Evolutionary conservation across 1,140 invertebrate genomes (phyloP).

Genomic region (Mamestra configurata): DNA sequence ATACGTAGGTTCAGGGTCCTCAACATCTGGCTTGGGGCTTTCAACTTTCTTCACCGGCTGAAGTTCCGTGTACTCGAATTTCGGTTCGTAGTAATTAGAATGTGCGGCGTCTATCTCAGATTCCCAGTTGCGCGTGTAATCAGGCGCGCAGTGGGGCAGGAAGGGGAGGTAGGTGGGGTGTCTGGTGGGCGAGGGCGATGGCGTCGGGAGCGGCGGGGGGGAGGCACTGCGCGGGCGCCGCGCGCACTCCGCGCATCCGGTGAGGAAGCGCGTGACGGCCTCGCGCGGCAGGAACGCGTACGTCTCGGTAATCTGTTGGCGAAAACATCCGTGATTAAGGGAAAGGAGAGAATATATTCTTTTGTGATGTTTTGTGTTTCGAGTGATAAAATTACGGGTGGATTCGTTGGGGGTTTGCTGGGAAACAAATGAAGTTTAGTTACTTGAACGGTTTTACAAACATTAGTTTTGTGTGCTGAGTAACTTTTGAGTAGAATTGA

Average conservation of each 20-base stretch:
- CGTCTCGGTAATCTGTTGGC: constrained; percentile 96
- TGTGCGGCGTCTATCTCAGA: constrained; percentile 86
- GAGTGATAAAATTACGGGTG: constrained; percentile 16
- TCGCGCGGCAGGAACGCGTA: constrained; percentile 98
- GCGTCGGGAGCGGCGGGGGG: constrained; percentile 88
- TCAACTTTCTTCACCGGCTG: constrained; percentile 82
- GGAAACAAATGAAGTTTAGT: neutral
- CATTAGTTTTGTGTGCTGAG: neutral
- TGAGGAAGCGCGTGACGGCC: constrained; percentile 97
- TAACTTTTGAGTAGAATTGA: no score
- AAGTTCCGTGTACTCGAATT: constrained; percentile 81
- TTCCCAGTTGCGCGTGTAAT: constrained; percentile 87
- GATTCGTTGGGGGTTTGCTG: neutral
- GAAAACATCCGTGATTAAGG: constrained; percentile 67
- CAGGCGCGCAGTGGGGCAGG: constrained; percentile 79
- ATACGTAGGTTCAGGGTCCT: constrained; percentile 82
- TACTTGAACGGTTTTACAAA: neutral
- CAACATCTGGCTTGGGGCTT: constrained; percentile 75
- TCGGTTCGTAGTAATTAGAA: constrained; percentile 80
- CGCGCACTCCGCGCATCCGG: constrained; percentile 97
- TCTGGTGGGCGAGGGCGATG: constrained; percentile 88
- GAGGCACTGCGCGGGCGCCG: constrained; percentile 94
- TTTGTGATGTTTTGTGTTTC: constrained; percentile 41
- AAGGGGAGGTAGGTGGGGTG: constrained; percentile 83
- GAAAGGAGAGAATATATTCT: constrained; percentile 41